Base-by-base conservation (phyloP, 2,888 invertebrate species). In the Entomobrya proxima region DNA sequence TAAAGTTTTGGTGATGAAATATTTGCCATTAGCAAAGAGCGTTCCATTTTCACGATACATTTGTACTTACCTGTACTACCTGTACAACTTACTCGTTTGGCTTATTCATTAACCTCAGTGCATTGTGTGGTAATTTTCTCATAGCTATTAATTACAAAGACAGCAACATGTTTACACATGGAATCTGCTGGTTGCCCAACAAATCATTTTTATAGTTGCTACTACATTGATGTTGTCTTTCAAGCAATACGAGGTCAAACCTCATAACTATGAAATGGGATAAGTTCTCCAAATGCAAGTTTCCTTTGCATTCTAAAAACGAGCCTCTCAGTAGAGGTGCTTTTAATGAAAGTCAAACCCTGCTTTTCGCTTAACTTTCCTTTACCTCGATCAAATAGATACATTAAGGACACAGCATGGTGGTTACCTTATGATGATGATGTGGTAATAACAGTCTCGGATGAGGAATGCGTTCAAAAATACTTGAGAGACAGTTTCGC, bases 101-200 rank as follows among this genome's bases (percentile, higher is more conserved):
- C 11, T 27, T 7, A 55, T 24, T 55, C 1, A 55, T 55, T 55
- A 55, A 55, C 21, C 2, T 5, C 27, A 55, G 24, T n/a, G 55
- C 55, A 55, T 55, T 55, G 55, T 55, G 27, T 55, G 55, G 55
- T 55, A 55, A 55, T 55, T 55, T 50, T 55, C n/a, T n/a, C 55
- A 55, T 13, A 55, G 55, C 7, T 27, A 27, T 55, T 55, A 24
- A 55, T 55, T 55, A 55, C n/a, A n/a, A 55, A 27, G 24, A 27
- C 4, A 55, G 27, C 55, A 27, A 27, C 24, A 27, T n/a, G n/a
- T 55, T 55, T 55, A 55, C 55, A 55, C 55, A 24, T 55, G 55
- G 11, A 55, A 27, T n/a, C n/a, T n/a, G n/a, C 55, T 55, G 55
- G 55, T 4, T 27, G 6, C 52, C 21, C 52, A 52, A 52, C 18